Conservation (phyloP, 2,113 vertebrate genomes). For the Ochotona curzoniae region DNA sequence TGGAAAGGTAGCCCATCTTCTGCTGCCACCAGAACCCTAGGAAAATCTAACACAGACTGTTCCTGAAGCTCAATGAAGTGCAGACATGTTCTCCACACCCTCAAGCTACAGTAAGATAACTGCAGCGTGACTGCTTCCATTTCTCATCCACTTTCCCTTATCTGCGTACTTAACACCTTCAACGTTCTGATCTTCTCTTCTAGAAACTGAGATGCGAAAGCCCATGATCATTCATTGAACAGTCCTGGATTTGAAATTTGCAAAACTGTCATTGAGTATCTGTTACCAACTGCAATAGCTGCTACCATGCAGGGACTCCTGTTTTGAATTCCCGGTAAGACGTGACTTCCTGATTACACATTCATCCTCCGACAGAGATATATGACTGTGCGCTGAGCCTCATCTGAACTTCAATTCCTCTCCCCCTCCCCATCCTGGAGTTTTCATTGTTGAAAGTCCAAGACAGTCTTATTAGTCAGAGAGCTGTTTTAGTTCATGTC, state of each 20-base stretch:
- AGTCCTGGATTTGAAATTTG: neutral
- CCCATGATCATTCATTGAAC: neutral
- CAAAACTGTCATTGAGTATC: conserved; percentile 32
- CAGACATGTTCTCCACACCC: neutral
- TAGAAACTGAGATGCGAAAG: neutral
- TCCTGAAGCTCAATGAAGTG: neutral
- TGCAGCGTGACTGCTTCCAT: neutral
- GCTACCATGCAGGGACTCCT: neutral
- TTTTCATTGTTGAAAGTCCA: conserved; percentile 11
- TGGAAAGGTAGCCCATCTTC: neutral
- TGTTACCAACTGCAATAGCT: conserved; percentile 14
- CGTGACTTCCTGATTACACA: conserved; percentile 26
- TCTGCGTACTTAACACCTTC: neutral
- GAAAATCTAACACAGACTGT: neutral
- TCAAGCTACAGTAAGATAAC: neutral
- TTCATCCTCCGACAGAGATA: neutral
- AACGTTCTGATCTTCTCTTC: neutral
- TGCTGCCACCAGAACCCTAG: neutral
- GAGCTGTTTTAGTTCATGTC: conserved; percentile 45
- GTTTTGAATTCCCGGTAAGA: conserved; percentile 11
- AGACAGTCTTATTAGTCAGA: conserved; percentile 26
- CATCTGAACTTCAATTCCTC: neutral
- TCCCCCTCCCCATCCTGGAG: neutral
- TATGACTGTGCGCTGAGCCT: neutral
- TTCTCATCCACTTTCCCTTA: neutral